A percentile compares a stretch with the other conserved stretches of the same genome.
Conservation (phyloP, 2,113 vertebrate genomes). For the Cyrtonyx montezumae region DNA sequence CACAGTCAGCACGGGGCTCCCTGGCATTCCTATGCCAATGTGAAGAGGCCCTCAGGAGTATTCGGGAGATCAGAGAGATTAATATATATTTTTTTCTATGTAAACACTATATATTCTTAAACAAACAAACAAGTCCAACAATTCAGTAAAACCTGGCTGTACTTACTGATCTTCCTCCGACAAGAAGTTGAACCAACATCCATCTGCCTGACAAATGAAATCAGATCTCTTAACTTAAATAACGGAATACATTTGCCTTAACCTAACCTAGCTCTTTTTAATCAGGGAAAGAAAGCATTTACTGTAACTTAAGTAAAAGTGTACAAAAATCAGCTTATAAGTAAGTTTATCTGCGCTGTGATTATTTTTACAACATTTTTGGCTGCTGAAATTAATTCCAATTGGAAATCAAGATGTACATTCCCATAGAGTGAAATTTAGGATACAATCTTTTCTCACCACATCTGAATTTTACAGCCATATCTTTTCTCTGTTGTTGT, state of each 20-base stretch:
- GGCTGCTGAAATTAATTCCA: slow-evolving; percentile 65
- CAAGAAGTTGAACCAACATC: background rate
- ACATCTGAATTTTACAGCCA: slow-evolving; percentile 4
- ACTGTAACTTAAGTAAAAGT: slow-evolving; percentile 67
- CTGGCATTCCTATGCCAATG: background rate
- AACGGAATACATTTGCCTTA: slow-evolving; percentile 42
- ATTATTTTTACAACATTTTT: slow-evolving; percentile 70
- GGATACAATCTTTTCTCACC: slow-evolving; percentile 37
- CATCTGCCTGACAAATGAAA: slow-evolving; percentile 11
- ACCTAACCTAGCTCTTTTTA: slow-evolving; percentile 50
- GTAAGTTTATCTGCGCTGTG: slow-evolving; percentile 28
- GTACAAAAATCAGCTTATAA: slow-evolving; percentile 43
- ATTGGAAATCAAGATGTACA: slow-evolving; percentile 34
- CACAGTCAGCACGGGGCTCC: background rate
- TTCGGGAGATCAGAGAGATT: background rate
- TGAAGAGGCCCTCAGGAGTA: background rate
- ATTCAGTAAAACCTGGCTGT: background rate
- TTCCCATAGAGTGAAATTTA: slow-evolving; percentile 28
- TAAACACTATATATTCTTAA: background rate
- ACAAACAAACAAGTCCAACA: background rate
- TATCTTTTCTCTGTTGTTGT: slow-evolving; percentile 8
- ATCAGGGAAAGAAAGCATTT: slow-evolving; percentile 62
- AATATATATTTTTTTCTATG: background rate
- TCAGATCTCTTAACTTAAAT: slow-evolving; percentile 13
- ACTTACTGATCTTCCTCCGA: background rate